Conservation (phyloP, 2,113 vertebrate genomes). For the Zosterops hypoxanthus region DNA sequence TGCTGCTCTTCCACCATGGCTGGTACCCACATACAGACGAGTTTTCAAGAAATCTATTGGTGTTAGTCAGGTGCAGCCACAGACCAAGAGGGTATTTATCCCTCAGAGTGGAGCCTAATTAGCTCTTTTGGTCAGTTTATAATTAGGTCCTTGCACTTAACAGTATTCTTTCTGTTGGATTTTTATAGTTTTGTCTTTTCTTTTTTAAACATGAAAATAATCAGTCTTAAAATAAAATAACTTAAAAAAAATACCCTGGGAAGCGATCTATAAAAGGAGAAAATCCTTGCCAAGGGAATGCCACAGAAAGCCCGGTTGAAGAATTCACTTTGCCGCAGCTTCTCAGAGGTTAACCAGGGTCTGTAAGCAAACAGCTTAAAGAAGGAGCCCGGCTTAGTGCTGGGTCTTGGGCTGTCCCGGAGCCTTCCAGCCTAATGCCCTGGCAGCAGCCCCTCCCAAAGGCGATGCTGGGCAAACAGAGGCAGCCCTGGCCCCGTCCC, state of each 20-base stretch:
- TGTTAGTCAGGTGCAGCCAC: neutral
- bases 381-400: conserved; percentile 47
- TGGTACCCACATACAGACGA: rapidly evolving
- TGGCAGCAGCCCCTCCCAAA: conserved; percentile 4
- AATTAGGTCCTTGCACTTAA: neutral
- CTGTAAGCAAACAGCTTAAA: conserved; percentile 62
- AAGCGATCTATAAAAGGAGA: conserved; percentile 31
- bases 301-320: neutral
- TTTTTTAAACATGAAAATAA: conserved; percentile 36
- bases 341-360: conserved; percentile 60
- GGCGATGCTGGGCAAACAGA: conserved; percentile 9
- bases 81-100: neutral
- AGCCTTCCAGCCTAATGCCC: conserved; percentile 19
- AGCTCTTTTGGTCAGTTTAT: conserved; percentile 18
- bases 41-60: neutral
- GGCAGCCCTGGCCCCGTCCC: neutral
- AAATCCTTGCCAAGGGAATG: neutral
- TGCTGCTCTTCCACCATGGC: neutral
- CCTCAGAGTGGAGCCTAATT: neutral
- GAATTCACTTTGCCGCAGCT: conserved; percentile 7
- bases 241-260: neutral
- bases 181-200: conserved; percentile 37
- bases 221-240: conserved; percentile 38
- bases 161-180: conserved; percentile 35
- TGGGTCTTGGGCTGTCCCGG: neutral